Evolutionary conservation across 1,140 invertebrate genomes (phyloP), one percentile per base, ranked within the genome.

Genomic region (Vollenhovia emeryi): DNA sequence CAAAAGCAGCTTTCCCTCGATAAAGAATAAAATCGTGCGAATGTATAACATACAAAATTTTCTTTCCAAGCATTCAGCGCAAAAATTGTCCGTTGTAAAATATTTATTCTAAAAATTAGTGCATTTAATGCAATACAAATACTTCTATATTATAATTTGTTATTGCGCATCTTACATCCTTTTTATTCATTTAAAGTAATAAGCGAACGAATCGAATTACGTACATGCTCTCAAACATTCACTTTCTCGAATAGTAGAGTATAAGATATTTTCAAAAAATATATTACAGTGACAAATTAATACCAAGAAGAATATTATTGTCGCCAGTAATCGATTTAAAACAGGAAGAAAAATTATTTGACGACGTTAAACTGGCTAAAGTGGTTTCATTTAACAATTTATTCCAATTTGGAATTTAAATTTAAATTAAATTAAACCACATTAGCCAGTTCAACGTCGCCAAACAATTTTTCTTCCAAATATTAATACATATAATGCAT

Each of bases 31-130:
- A 60, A 62, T 75, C 4, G 13, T 57, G 24, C 0, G 24, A 24
- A 36, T 18, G 43, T 57, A 1, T 57, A 5, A 21, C 60, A n/a
- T n/a, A n/a, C n/a, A 59, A 76, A n/a, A 21, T 30, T 11, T 60
- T 43, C 21, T 24, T 60, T 13, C 4, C 6, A 33, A 13, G 43
- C 15, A 64, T 3, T 27, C 9, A 5, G 3, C 3, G 11, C 1
- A n/a, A 24, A 52, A 43, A 0, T 69, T 24, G 13, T 36, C 1
- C 40, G 1, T 15, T n/a, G 5, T 75, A 18, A 59, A 11, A 11
- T 71, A 52, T 71, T 71, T 0, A 33, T 52, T 33, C 27, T 52
- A 8, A 50, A 48, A 52, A 71, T 66, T 71, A 33, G 30, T 71
- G 0, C 30, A 36, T 64, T 30, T n/a, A 71, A 71, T n/a, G 13